Evolutionary conservation across 2,888 invertebrate genomes (phyloP).

Genomic region (Troglohyphantes excavatus): DNA sequence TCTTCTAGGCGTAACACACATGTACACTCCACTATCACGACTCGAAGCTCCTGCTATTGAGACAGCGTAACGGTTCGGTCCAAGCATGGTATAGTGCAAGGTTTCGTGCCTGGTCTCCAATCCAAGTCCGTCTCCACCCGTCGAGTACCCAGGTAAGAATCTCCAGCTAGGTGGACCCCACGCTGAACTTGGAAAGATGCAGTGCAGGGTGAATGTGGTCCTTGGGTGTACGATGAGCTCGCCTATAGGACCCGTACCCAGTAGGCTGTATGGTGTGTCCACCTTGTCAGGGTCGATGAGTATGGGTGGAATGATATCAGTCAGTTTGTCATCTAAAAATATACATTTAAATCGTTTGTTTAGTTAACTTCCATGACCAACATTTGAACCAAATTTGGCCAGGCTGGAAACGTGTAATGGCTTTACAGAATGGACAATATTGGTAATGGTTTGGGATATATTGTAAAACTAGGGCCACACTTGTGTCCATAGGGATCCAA

Average conservation of each 20-base stretch:
- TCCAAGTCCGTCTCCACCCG: background rate
- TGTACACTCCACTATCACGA: conserved; percentile 41
- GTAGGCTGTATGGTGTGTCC: conserved; percentile 28
- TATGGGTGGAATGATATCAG: conserved; percentile 35
- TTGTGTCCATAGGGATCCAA: no score
- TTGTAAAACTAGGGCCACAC: no score
- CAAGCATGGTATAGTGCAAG: background rate
- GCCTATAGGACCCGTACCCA: conserved; percentile 13
- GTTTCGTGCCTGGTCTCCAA: background rate
- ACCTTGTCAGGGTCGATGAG: conserved; percentile 30
- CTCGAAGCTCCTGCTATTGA: background rate
- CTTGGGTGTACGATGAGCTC: conserved; percentile 54
- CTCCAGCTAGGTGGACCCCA: background rate
- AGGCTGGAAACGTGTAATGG: no score
- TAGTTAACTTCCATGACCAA: no score
- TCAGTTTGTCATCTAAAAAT: background rate
- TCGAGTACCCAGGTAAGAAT: background rate
- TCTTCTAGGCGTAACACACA: conserved; percentile 17
- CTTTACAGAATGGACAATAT: no score
- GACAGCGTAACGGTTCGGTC: background rate
- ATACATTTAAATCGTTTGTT: no score
- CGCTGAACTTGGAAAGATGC: conserved; percentile 39
- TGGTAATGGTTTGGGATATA: no score
- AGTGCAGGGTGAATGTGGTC: conserved; percentile 37
- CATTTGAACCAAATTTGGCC: no score